A percentile compares a stretch with the other conserved stretches of the same genome.
phyloP scores from a whole-genome alignment of 2,113 vertebrate genomes.

The Sialia sialis region DNA sequence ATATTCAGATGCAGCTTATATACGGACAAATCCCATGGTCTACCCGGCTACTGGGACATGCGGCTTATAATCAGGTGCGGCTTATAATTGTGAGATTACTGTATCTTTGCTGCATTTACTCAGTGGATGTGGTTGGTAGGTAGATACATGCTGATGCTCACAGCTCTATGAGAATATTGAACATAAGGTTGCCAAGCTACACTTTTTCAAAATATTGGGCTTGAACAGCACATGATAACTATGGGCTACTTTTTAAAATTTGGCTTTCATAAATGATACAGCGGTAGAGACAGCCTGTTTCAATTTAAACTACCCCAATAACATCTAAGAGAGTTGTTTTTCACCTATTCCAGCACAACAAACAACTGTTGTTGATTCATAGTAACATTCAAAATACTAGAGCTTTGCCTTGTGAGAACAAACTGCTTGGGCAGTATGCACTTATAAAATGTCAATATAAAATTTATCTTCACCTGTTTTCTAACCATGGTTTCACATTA shows the following conservation, averaged over 20 bases:
- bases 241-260: background rate
- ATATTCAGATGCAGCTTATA: too few species aligned
- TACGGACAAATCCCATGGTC: too few species aligned
- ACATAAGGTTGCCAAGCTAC: background rate
- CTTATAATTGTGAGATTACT: too few species aligned
- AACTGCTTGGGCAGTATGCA: background rate
- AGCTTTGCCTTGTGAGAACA: background rate
- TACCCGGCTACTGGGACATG: too few species aligned
- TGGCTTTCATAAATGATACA: background rate
- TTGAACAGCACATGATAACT: background rate
- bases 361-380: background rate
- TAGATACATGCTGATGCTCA: background rate
- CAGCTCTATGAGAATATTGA: background rate
- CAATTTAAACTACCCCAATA: background rate
- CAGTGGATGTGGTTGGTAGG: background rate
- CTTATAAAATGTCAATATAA: background rate
- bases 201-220: background rate
- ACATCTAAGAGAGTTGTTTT: background rate
- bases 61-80: too few species aligned
- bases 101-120: background rate
- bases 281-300: background rate
- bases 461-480: background rate
- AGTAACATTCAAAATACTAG: background rate
- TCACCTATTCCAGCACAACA: background rate
- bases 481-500: background rate